phyloP scores from a whole-genome alignment of 2,888 invertebrate genomes.

The Aphidius colemani region DNA sequence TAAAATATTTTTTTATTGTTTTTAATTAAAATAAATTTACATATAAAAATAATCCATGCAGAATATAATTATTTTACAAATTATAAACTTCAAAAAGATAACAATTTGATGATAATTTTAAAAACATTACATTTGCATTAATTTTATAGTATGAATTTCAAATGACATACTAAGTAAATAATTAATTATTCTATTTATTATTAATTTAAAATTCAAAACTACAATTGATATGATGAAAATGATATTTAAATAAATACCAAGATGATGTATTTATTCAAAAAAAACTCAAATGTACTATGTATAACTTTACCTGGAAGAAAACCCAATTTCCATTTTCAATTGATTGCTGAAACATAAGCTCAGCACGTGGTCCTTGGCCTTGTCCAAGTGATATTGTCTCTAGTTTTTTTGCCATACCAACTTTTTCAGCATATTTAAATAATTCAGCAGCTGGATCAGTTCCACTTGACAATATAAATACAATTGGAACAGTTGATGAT shows the following conservation, averaged over 20 bases:
- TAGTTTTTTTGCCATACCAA: constrained; percentile 76
- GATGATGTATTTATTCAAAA: background rate
- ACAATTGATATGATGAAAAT: no score
- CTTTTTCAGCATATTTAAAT: constrained; percentile 81
- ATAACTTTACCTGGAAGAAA: constrained; percentile 72
- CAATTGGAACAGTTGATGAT: constrained; percentile 75
- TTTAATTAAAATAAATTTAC: background rate
- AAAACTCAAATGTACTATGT: background rate
- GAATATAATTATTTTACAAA: no score
- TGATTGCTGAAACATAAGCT: constrained; percentile 74
- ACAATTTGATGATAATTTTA: no score
- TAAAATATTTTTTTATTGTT: no score
- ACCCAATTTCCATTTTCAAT: constrained; percentile 84
- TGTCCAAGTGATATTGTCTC: constrained; percentile 87
- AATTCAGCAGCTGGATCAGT: constrained; percentile 86
- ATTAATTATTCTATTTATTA: no score
- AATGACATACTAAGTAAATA: no score
- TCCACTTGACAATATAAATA: constrained; percentile 88
- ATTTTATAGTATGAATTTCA: no score
- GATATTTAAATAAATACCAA: no score
- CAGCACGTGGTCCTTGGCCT: constrained; percentile 86
- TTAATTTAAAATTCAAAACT: no score
- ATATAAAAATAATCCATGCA: background rate
- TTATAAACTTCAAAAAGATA: no score
- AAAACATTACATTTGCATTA: no score